These are phyloP conservation scores for Nerophis lumbriciformis DNA, from an alignment of 2,113 vertebrate genomes.

Conservation along the genomic window DNA sequence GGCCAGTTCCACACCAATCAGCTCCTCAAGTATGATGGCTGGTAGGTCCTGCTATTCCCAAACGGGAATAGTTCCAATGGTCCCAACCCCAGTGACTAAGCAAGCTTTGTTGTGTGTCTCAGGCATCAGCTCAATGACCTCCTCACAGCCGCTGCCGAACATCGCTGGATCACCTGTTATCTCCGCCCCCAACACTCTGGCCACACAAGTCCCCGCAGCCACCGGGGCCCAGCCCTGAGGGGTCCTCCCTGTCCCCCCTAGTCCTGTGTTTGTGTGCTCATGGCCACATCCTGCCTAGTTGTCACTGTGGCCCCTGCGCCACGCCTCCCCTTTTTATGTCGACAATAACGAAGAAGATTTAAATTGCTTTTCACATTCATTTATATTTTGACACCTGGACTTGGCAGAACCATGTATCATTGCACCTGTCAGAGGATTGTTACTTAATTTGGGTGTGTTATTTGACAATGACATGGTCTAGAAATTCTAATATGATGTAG, in stretches of 20 bases:
- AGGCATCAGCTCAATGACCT: conserved; percentile 80
- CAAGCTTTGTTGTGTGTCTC: conserved; percentile 5
- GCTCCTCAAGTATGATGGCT: conserved; percentile 83
- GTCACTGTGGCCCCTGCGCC: conserved; percentile 48
- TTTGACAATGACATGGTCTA: conserved; percentile 72
- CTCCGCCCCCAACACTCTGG: conserved; percentile 77
- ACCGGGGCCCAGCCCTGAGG: conserved; percentile 78
- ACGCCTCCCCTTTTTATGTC: conserved; percentile 70
- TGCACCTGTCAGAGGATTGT: conserved; percentile 67
- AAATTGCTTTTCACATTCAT: conserved; percentile 68
- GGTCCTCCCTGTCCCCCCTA: conserved; percentile 8
- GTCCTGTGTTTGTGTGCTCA: conserved; percentile 49
- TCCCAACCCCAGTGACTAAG: neutral
- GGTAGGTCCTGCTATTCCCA: conserved; percentile 55
- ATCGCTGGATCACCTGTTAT: conserved; percentile 80
- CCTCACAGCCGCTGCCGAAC: conserved; percentile 75
- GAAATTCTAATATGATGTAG: conserved; percentile 76
- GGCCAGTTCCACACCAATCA: conserved; percentile 75
- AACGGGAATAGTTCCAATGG: neutral
- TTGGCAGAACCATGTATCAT: conserved; percentile 64
- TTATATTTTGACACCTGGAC: conserved; percentile 70
- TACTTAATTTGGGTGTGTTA: conserved; percentile 70
- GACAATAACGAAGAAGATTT: conserved; percentile 66
- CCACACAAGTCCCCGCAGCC: conserved; percentile 75
- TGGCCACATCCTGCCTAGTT: conserved; percentile 55